Base-by-base conservation (phyloP, 2,797 vertebrate genomes). In the Cebuella pygmaea region DNA sequence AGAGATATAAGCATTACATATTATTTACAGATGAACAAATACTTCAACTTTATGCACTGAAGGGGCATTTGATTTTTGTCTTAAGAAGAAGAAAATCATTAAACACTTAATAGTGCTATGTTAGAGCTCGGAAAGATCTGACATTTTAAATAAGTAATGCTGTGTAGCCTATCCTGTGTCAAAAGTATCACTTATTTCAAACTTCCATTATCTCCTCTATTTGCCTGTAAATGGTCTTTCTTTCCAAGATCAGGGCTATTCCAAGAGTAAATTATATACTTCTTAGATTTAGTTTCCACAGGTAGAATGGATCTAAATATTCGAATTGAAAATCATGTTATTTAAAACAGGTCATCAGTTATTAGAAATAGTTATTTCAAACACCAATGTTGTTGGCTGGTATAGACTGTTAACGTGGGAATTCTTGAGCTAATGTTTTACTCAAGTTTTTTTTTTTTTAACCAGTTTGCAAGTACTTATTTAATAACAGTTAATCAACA, bases 81-180 rank as follows among this genome's bases (percentile, higher is more conserved):
- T 74, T 67, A 22, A 72, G 36, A 85, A 90, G 33, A 94, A 44
- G 36, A 91, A 96, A 86, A 57, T 86, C 61, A 89, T 93, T 57
- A 70, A 94, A 94, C 33, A 72, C 14, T 64, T 92, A 64, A 85
- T 20, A 85, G 15, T 80, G 26, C 9, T 81, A 30, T 84, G 92
- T 80, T 88, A 9, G 33, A 81, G 2, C 19, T 83, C 27, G 39
- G 10, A 84, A 79, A 93, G 61, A 50, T 4, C 52, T 97, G 74
- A 50, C 41, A 78, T 83, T 64, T 97, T 96, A 11, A 97, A 82
- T 44, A 94, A 95, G 59, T 79, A 19, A 76, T 41, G 1, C 27
- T 93, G 12, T 44, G 30, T 46, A 46, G 24, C 14, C 52, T 79
- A 50, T 90, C 57, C 15, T 70, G 1, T 92, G 55, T 76, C 44